Conservation (phyloP, 2,113 vertebrate species). For the Oceanodroma tethys region DNA sequence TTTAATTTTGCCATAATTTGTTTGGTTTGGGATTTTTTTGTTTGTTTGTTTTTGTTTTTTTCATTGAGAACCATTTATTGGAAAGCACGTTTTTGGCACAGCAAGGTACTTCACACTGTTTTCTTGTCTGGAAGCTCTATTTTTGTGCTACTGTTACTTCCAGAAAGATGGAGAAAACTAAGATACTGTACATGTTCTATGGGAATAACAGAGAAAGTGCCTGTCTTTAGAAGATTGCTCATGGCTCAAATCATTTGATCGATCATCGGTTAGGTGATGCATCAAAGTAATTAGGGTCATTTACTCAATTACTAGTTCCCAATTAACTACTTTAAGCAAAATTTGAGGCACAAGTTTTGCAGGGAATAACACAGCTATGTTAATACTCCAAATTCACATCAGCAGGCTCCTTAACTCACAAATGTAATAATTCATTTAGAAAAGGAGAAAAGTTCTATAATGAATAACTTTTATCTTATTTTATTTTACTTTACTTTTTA, state of each 20-base stretch:
- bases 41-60: background rate
- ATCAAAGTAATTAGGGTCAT: background rate
- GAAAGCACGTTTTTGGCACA: accelerated
- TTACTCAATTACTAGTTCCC: background rate
- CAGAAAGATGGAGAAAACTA: background rate
- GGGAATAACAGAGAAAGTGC: background rate
- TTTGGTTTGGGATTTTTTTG: background rate
- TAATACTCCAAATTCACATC: background rate
- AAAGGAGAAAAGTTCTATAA: background rate
- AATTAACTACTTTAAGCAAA: background rate
- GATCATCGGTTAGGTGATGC: background rate
- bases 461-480: background rate
- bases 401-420: background rate
- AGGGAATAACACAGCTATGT: background rate
- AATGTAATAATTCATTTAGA: background rate
- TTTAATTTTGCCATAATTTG: background rate
- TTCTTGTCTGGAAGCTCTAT: background rate
- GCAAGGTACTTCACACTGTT: no score
- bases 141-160: background rate
- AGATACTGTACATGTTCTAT: background rate
- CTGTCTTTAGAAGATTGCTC: background rate
- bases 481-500: background rate
- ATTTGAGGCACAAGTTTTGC: background rate
- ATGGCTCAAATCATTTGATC: background rate
- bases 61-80: background rate